phyloP scores from a whole-genome alignment of 2,797 vertebrate species.

The Hypotaenidia philippensis region DNA sequence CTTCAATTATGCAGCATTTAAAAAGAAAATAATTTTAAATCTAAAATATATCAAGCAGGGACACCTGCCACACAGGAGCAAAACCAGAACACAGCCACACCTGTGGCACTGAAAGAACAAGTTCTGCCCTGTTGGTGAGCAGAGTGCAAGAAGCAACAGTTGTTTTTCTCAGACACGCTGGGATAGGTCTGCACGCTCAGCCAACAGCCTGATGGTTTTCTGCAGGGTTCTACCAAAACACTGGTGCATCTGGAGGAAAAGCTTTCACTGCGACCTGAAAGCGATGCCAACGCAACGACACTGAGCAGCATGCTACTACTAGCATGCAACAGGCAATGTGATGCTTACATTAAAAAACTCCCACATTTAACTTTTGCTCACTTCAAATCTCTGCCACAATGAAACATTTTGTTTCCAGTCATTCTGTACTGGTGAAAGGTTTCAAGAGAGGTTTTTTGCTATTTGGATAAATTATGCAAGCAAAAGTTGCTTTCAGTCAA shows the following conservation, averaged over 20 bases:
- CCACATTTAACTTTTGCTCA: neutral
- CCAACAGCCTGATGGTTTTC: neutral
- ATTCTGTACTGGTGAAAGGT: neutral
- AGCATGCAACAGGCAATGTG: neutral
- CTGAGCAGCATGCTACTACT: neutral
- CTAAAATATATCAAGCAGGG: neutral
- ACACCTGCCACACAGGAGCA: neutral
- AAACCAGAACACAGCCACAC: neutral
- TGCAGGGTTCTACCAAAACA: neutral
- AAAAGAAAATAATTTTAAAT: neutral
- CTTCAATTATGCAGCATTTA: neutral
- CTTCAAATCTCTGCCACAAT: neutral
- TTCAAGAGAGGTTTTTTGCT: accelerated
- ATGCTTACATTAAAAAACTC: neutral
- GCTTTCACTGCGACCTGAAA: neutral
- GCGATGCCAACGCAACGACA: neutral
- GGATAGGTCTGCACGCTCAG: accelerated
- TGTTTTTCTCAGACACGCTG: neutral
- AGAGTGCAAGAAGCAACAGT: neutral
- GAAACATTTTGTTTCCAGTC: neutral
- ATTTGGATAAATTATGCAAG: neutral
- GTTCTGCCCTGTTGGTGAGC: accelerated
- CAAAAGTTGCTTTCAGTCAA: neutral
- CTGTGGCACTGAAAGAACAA: neutral
- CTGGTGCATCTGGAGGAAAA: neutral